A percentile compares a stretch with the other conserved stretches of the same genome.
phyloP scores from a whole-genome alignment of 1,140 invertebrate species.

The Thrips palmi region DNA sequence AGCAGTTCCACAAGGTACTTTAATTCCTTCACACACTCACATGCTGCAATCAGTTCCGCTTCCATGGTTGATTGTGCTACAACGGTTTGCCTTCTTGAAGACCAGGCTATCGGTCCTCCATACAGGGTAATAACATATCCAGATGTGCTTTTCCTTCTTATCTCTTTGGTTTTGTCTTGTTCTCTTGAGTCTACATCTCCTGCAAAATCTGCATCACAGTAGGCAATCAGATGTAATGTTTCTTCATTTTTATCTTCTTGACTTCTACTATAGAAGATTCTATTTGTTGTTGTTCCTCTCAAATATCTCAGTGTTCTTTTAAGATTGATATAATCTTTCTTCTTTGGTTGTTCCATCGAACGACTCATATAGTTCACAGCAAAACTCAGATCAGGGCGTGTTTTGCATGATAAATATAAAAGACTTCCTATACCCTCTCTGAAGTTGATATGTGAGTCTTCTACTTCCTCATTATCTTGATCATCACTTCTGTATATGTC shows the following conservation, averaged over 20 bases:
- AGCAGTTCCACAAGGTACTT: conserved; percentile 8
- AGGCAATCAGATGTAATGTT: conserved; percentile 12
- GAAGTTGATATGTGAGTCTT: too few species aligned
- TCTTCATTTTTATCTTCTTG: background rate
- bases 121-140: conserved; percentile 19
- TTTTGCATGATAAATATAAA: too few species aligned
- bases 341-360: too few species aligned
- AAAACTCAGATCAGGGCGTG: too few species aligned
- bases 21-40: conserved; percentile 5
- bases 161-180: too few species aligned
- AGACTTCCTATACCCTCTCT: too few species aligned
- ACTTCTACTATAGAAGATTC: too few species aligned
- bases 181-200: conserved; percentile 15
- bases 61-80: conserved; percentile 10
- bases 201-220: conserved; percentile 21
- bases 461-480: too few species aligned
- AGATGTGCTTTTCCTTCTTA: conserved; percentile 18
- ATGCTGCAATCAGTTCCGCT: conserved; percentile 12
- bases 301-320: conserved; percentile 20
- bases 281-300: conserved; percentile 17
- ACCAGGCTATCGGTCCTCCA: conserved; percentile 18
- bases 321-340: too few species aligned
- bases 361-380: too few species aligned
- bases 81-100: conserved; percentile 9
- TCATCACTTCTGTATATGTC: too few species aligned